Conservation (phyloP, 1,140 invertebrate genomes). For the Phocides pigmalion region DNA sequence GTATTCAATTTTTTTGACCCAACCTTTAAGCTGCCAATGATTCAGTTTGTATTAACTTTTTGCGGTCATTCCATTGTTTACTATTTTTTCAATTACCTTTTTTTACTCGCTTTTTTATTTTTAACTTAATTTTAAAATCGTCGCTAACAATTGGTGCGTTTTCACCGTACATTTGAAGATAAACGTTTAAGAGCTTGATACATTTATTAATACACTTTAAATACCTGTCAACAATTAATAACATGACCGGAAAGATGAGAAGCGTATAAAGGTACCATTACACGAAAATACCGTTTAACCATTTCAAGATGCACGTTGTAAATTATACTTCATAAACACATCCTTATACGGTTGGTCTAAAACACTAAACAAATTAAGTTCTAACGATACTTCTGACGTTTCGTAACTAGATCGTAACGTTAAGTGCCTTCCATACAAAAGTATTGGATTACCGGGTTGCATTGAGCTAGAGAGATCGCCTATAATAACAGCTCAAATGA, state of each 20-base stretch:
- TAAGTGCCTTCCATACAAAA: slow-evolving; percentile 83
- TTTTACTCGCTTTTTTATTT: no score
- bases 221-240: slow-evolving; percentile 20
- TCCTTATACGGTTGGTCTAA: slow-evolving; percentile 51
- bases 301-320: slow-evolving; percentile 5
- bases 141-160: no score
- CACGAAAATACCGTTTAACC: slow-evolving; percentile 1
- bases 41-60: slow-evolving; percentile 60
- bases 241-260: slow-evolving; percentile 7
- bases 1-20: slow-evolving; percentile 54
- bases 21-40: slow-evolving; percentile 45
- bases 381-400: slow-evolving; percentile 62
- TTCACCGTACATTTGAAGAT: no score
- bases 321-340: slow-evolving; percentile 32
- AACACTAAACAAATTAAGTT: slow-evolving; percentile 65
- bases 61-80: slow-evolving; percentile 53
- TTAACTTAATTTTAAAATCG: no score
- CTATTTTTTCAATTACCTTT: slow-evolving; percentile 39
- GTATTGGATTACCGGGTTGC: slow-evolving; percentile 82
- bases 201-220: slow-evolving; percentile 1
- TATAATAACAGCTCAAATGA: slow-evolving; percentile 84
- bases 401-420: slow-evolving; percentile 56
- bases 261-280: slow-evolving; percentile 8
- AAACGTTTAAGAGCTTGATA: no score
- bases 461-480: slow-evolving; percentile 76